Evolutionary conservation across 1,140 invertebrate species (phyloP).

Genomic region (Papilio dardanus): DNA sequence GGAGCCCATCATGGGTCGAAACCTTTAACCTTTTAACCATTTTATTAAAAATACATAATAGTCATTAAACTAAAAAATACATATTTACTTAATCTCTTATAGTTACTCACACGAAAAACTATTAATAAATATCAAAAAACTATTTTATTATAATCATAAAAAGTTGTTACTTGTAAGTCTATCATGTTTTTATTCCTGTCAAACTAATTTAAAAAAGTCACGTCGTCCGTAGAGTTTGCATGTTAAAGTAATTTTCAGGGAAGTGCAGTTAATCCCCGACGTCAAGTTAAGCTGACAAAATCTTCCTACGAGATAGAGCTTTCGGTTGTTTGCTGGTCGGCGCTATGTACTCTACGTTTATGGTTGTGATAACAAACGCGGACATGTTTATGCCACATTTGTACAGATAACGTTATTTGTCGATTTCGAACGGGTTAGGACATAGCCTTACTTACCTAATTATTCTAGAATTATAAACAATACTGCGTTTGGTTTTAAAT

Average conservation of each 20-base stretch:
- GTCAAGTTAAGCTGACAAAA: constrained; percentile 58
- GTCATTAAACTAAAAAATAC: too few relatives aligned
- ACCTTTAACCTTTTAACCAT: too few relatives aligned
- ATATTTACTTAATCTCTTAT: too few relatives aligned
- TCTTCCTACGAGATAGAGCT: constrained; percentile 49
- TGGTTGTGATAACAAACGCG: constrained; percentile 24
- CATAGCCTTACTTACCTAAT: not conserved
- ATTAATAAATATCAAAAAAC: too few relatives aligned
- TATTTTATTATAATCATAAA: constrained; percentile 31
- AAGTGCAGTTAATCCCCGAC: constrained; percentile 55
- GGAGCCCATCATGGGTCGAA: too few relatives aligned
- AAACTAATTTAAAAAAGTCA: constrained; percentile 46
- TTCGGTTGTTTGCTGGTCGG: constrained; percentile 44
- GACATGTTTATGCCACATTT: constrained; percentile 29
- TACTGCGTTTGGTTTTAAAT: not conserved
- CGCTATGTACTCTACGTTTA: constrained; percentile 41
- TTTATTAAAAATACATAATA: too few relatives aligned
- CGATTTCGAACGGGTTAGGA: not conserved
- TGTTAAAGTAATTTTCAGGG: constrained; percentile 49
- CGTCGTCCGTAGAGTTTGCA: constrained; percentile 54
- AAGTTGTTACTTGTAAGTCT: not conserved
- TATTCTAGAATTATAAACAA: not conserved
- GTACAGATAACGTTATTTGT: constrained; percentile 28
- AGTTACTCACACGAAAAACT: too few relatives aligned
- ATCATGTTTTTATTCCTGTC: constrained; percentile 32